A percentile compares a stretch with the other conserved stretches of the same genome.
These are phyloP conservation scores for Bucco capensis DNA, from an alignment of 2,113 vertebrate genomes.

Conservation along the genomic window DNA sequence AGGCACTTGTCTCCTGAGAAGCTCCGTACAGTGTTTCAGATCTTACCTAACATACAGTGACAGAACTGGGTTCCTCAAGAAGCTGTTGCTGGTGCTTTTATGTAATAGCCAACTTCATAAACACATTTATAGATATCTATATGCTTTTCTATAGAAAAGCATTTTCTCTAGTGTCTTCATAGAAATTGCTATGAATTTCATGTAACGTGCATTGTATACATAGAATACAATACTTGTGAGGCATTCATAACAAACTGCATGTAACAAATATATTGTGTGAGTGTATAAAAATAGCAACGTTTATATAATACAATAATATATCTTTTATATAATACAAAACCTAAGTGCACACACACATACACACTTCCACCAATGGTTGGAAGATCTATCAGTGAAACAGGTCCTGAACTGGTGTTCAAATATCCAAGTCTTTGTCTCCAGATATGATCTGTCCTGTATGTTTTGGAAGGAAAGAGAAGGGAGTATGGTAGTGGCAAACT, in stretches of 20 bases:
- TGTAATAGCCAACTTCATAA: conserved; percentile 31
- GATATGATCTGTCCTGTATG: background rate
- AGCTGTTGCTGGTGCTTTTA: conserved; percentile 39
- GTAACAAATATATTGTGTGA: background rate
- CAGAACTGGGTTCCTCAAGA: conserved; percentile 55
- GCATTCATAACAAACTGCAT: background rate
- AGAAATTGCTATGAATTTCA: background rate
- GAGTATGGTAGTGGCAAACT: background rate
- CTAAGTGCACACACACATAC: background rate
- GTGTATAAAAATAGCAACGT: background rate
- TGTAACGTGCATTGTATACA: background rate
- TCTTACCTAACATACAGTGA: conserved; percentile 37
- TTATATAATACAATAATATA: background rate
- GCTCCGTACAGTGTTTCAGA: background rate
- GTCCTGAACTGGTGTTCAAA: background rate
- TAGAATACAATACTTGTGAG: background rate
- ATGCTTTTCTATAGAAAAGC: conserved; percentile 4
- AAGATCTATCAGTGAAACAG: background rate
- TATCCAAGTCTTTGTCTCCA: background rate
- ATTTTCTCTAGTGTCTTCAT: background rate
- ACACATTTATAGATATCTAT: background rate
- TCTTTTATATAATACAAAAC: background rate
- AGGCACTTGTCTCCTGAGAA: background rate
- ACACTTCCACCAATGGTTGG: background rate
- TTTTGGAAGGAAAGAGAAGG: background rate